A percentile compares a stretch with the other conserved stretches of the same genome.
Conservation (phyloP, 1,140 invertebrate species). For the Hydropsyche tenuis region DNA sequence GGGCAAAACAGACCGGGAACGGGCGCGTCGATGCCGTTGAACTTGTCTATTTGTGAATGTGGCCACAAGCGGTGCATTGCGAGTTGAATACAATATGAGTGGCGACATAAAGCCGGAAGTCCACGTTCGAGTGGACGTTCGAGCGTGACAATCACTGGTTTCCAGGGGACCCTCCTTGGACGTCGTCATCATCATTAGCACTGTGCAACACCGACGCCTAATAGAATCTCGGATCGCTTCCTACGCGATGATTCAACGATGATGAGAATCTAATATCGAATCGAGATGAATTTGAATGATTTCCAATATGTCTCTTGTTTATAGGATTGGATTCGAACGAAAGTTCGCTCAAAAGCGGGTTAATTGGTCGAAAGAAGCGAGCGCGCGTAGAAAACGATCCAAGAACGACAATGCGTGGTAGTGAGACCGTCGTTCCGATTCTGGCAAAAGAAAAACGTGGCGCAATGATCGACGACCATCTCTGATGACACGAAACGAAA, state of each 20-base stretch:
- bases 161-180: background rate
- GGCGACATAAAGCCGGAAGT: slow-evolving; percentile 20
- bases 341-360: slow-evolving; percentile 14
- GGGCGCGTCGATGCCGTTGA: slow-evolving; percentile 7
- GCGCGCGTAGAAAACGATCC: slow-evolving; percentile 2
- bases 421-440: background rate
- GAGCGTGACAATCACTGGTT: slow-evolving; percentile 14
- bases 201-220: too few relatives aligned
- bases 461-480: background rate
- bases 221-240: too few relatives aligned
- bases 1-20: background rate
- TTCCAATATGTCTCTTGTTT: too few relatives aligned
- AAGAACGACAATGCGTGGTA: background rate
- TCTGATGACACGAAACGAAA: slow-evolving; percentile 2
- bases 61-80: background rate
- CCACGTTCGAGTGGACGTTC: slow-evolving; percentile 2
- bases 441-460: background rate
- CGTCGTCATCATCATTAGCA: too few relatives aligned
- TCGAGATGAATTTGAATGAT: too few relatives aligned
- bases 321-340: slow-evolving; percentile 14
- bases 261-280: too few relatives aligned
- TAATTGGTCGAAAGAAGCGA: slow-evolving; percentile 24
- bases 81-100: slow-evolving; percentile 36
- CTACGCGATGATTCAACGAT: too few relatives aligned
- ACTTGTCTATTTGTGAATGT: slow-evolving; percentile 25